Evolutionary conservation across 2,888 invertebrate genomes (phyloP), one percentile per base, ranked within the genome.

Genomic region (Lacanobia wlatinum): DNA sequence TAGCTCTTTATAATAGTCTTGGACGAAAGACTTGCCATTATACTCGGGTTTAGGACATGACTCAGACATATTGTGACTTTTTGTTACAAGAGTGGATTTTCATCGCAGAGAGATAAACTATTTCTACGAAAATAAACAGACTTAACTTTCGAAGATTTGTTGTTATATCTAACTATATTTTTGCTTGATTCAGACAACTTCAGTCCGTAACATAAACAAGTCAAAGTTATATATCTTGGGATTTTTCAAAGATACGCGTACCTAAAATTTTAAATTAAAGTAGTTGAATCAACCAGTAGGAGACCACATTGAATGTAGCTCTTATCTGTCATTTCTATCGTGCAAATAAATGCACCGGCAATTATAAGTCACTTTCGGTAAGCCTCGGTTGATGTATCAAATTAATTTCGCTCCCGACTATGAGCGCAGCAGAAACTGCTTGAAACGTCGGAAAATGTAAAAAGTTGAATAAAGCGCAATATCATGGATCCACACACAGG

Each of bases 1-100:
- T 82, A 81, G 67, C 65, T 82, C 78, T 86, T 78, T 86, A 82
- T 85, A 85, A 83, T 79, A 82, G 77, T 80, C 84, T 76, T 70
- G 73, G 77, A 78, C 63, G 82, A 71, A 76, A 75, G 78, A 73
- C 73, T 83, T 73, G 76, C 72, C 79, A 82, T 80, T 82, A 73
- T 73, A 70, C 68, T 67, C 62, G 73, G 78, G 75, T 72, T 85
- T 73, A 76, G 70, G 79, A 80, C 56, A 80, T 77, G 83, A 77
- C 73, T 83, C 69, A 56, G 63, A 68, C 74, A 70, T 73, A 82
- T 85, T 84, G 73, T 76, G 71, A 82, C 73, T 76, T 80, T 71
- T 84, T 79, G 73, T 84, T 50, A 70, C 55, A 56, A 68, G 21
- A 82, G 64, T 70, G 73, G 80, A 82, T 82, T 74, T 70, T 73